Percentiles rank a stretch among this genome's conserved stretches.
Conservation (phyloP, 2,113 vertebrate species). For the Scartelaos histophorus region DNA sequence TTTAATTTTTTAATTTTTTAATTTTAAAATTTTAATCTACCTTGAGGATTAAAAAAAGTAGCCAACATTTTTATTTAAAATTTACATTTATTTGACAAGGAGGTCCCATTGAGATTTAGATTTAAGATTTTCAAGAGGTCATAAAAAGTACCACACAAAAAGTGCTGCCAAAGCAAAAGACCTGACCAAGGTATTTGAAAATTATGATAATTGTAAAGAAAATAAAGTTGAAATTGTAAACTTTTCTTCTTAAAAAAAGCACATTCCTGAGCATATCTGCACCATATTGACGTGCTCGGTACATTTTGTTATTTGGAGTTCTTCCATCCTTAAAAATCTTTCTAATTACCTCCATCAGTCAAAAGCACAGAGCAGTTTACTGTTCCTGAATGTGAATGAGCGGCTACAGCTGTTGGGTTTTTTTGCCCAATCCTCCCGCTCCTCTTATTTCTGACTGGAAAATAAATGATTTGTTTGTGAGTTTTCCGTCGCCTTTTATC, state of each 20-base stretch:
- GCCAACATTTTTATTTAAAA: no score
- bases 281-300: constrained; percentile 10
- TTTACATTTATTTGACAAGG: no score
- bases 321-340: constrained; percentile 23
- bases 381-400: constrained; percentile 44
- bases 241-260: not conserved
- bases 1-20: no score
- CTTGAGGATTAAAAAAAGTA: no score
- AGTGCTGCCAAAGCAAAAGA: no score
- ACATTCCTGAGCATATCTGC: constrained; percentile 1
- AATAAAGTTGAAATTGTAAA: not conserved
- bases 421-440: constrained; percentile 41
- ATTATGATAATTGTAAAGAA: not conserved
- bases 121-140: no score
- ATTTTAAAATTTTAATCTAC: no score
- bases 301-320: constrained; percentile 21
- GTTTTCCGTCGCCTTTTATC: constrained; percentile 40
- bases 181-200: no score
- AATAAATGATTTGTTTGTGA: constrained; percentile 49
- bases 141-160: no score
- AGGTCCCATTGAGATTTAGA: no score
- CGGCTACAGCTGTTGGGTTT: constrained; percentile 41
- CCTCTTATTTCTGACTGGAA: constrained; percentile 39
- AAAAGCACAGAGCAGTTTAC: constrained; percentile 43
- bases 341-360: constrained; percentile 45